Evolutionary conservation across 1,140 invertebrate species (phyloP).

Genomic region (Cydia splendana): DNA sequence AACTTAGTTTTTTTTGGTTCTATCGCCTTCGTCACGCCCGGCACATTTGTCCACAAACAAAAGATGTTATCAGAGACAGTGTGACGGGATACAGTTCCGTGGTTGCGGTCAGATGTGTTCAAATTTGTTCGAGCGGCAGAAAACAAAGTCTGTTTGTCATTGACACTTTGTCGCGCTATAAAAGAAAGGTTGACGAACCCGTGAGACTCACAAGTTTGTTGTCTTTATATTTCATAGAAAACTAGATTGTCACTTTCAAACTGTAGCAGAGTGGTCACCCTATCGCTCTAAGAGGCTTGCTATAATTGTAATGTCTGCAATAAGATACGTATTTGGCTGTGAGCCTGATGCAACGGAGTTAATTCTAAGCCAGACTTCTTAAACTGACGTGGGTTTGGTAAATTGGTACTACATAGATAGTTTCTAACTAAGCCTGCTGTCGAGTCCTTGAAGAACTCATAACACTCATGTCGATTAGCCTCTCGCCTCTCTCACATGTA

Average conservation of each 20-base stretch:
- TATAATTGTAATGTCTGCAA: slow-evolving; percentile 15
- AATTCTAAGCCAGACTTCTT: slow-evolving; percentile 11
- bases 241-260: not conserved
- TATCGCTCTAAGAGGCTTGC: not conserved
- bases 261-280: not conserved
- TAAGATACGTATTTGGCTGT: slow-evolving; percentile 8
- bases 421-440: no score
- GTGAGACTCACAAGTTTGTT: not conserved
- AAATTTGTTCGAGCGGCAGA: slow-evolving; percentile 14
- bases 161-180: not conserved
- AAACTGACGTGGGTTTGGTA: not conserved
- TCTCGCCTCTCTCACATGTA: no score
- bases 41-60: not conserved
- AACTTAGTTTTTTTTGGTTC: not conserved
- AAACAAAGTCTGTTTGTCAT: slow-evolving; percentile 14
- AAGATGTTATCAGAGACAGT: not conserved
- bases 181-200: slow-evolving; percentile 8
- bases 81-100: slow-evolving; percentile 16
- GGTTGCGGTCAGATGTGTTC: slow-evolving; percentile 18
- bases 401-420: not conserved
- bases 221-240: not conserved
- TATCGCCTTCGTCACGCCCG: not conserved
- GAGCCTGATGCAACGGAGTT: slow-evolving; percentile 5
- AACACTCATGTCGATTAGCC: no score
- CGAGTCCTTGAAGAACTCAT: no score